A percentile compares a stretch with the other conserved stretches of the same genome.
phyloP scores from a whole-genome alignment of 2,797 vertebrate species.

The Chromobotia macracanthus region DNA sequence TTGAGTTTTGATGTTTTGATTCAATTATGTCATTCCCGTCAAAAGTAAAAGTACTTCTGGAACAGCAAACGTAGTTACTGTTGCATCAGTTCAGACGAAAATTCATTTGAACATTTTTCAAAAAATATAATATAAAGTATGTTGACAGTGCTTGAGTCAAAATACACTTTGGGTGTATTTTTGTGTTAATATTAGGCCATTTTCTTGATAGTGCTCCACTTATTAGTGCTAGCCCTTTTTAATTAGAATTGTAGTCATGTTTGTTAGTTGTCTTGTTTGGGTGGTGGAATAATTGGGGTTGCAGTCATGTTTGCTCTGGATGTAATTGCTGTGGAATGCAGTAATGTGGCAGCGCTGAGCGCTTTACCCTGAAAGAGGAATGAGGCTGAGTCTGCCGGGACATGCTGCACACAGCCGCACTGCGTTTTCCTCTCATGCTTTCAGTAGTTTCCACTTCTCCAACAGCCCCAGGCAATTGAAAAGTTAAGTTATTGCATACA shows the following conservation, averaged over 20 bases:
- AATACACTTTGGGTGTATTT: background rate
- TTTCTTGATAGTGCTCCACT: background rate
- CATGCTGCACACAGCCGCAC: slow-evolving; percentile 79
- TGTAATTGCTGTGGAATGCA: slow-evolving; percentile 78
- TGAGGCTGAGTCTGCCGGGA: slow-evolving; percentile 83
- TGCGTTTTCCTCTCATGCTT: slow-evolving; percentile 76
- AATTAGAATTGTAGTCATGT: slow-evolving; percentile 9
- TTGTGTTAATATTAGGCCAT: background rate
- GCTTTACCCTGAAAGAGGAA: slow-evolving; percentile 62
- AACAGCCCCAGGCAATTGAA: slow-evolving; percentile 82
- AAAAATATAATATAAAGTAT: too few relatives aligned
- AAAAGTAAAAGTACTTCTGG: background rate
- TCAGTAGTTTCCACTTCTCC: slow-evolving; percentile 64
- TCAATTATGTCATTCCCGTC: too few relatives aligned
- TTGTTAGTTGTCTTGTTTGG: slow-evolving; percentile 54
- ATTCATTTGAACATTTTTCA: background rate
- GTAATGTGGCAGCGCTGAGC: slow-evolving; percentile 62
- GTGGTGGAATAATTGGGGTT: slow-evolving; percentile 50
- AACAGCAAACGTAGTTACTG: background rate
- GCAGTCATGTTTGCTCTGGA: slow-evolving; percentile 65
- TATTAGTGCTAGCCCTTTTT: slow-evolving; percentile 8
- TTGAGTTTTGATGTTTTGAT: too few relatives aligned
- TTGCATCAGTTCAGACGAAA: background rate
- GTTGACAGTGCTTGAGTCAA: too few relatives aligned
- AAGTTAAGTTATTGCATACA: slow-evolving; percentile 82